Base-by-base conservation (phyloP, 2,113 vertebrate species). In the Cavia porcellus region DNA sequence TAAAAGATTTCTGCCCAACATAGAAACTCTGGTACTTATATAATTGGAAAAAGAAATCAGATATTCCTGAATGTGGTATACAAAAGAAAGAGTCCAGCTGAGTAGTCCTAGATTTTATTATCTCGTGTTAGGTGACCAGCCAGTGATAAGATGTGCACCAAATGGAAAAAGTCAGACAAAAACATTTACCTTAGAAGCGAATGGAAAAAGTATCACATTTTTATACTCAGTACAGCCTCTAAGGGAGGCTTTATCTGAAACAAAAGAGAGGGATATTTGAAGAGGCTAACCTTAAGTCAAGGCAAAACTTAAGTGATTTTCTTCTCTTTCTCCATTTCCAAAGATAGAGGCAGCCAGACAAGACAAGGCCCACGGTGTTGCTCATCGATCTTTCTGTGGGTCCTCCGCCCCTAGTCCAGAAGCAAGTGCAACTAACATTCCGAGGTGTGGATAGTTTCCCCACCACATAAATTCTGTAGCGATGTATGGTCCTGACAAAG, bases 291-390 rank as follows among this genome's bases (percentile, higher is more conserved):
- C 87, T 74, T 87, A 83, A 91, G 57, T 89, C 42, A 42, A 87
- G 83, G 28, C 50, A 89, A 94, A 91, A 93, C 42, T 7, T 62
- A 75, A 89, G 85, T 89, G 85, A 79, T 66, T 97, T 97, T 87
- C 84, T 89, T 95, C 55, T 62, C 85, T 81, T 61, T 93, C 32
- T 93, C 85, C 57, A 74, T 96, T 94, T 94, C 47, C 12, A 83
- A 93, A 64, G 66, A 80, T 70, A 62, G 75, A 92, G 82, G 35
- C 90, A 87, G 64, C 61, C 45, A 2, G 88, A 42, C 86, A 88
- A 68, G 92, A 84, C 1, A 28, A 61, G 91, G 59, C 32, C 0
- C 24, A 30, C 28, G 5, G 35, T 19, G 7, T 75, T 87, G 5
- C 6, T 19, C 75, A 30, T 68, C 0, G 32, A 17, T 8, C 61